Percentiles rank a stretch among this genome's conserved stretches.
Evolutionary conservation across 2,113 vertebrate genomes (phyloP).

Genomic region (Amphiprion percula): DNA sequence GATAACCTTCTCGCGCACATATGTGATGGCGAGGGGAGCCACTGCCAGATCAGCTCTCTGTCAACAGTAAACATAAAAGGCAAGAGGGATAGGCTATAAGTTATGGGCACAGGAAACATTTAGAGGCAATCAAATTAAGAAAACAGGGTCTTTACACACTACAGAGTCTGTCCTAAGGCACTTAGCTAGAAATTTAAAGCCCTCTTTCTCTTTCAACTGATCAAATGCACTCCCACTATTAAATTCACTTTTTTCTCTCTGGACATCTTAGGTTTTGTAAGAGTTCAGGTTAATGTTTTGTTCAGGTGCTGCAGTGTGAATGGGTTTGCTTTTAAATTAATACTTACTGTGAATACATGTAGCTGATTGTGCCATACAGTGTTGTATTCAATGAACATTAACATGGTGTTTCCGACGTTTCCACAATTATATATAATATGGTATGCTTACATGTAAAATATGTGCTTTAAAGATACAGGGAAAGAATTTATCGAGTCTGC

Average conservation of each 20-base stretch:
- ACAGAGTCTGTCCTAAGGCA: conserved; percentile 69
- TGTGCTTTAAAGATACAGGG: conserved; percentile 15
- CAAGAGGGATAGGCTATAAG: conserved; percentile 79
- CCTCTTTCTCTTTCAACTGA: conserved; percentile 42
- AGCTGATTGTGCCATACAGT: neutral
- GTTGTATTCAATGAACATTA: neutral
- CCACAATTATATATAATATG: too few species aligned
- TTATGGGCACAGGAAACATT: conserved; percentile 78
- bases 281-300: too few species aligned
- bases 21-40: conserved; percentile 97
- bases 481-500: neutral
- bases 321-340: too few species aligned
- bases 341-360: too few species aligned
- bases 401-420: too few species aligned
- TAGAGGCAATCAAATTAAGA: conserved; percentile 85
- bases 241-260: conserved; percentile 31
- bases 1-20: conserved; percentile 98
- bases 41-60: conserved; percentile 99
- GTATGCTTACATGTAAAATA: neutral
- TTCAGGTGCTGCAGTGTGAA: too few species aligned
- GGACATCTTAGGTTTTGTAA: neutral
- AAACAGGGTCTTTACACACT: conserved; percentile 82
- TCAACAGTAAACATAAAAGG: conserved; percentile 85
- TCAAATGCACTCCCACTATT: conserved; percentile 22
- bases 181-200: conserved; percentile 79